Evolutionary conservation across 2,888 invertebrate genomes (phyloP).

Genomic region (Apoda limacodes): DNA sequence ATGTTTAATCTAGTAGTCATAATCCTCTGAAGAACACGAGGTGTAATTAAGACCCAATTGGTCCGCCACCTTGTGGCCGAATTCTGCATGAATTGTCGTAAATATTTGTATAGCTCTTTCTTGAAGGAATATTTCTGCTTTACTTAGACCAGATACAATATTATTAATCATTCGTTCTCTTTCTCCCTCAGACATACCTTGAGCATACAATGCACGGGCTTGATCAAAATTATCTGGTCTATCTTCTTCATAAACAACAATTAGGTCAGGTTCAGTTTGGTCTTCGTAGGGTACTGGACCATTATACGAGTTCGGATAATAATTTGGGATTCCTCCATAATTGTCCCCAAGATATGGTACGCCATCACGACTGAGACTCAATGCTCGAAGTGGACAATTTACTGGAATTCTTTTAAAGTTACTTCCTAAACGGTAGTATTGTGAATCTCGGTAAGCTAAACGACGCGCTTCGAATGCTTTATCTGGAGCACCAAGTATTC

Average conservation of each 20-base stretch:
- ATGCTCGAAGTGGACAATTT: constrained; percentile 84
- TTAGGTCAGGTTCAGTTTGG: constrained; percentile 56
- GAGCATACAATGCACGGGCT: constrained; percentile 78
- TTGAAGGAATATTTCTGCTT: constrained; percentile 76
- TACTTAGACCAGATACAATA: constrained; percentile 76
- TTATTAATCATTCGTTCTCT: constrained; percentile 79
- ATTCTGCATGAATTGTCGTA: constrained; percentile 76
- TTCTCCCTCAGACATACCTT: constrained; percentile 79
- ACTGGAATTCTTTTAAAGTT: constrained; percentile 91
- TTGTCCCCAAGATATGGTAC: constrained; percentile 73
- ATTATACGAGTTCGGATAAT: constrained; percentile 90
- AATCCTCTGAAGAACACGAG: no score
- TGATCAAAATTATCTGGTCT: constrained; percentile 89
- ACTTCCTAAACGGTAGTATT: constrained; percentile 82
- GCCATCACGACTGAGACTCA: constrained; percentile 89
- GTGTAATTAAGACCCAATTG: no score
- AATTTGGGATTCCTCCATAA: no score
- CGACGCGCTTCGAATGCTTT: constrained; percentile 83
- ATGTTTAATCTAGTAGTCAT: no score
- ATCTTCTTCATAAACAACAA: constrained; percentile 74
- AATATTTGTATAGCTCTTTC: constrained; percentile 83
- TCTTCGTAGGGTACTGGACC: constrained; percentile 80
- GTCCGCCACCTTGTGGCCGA: constrained; percentile 75
- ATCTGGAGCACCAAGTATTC: no score
- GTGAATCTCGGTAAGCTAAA: constrained; percentile 88